Percentiles rank a stretch among this genome's conserved stretches.
These are phyloP conservation scores for Girardinus metallicus DNA, from an alignment of 2,797 vertebrate genomes.

Conservation along the genomic window DNA sequence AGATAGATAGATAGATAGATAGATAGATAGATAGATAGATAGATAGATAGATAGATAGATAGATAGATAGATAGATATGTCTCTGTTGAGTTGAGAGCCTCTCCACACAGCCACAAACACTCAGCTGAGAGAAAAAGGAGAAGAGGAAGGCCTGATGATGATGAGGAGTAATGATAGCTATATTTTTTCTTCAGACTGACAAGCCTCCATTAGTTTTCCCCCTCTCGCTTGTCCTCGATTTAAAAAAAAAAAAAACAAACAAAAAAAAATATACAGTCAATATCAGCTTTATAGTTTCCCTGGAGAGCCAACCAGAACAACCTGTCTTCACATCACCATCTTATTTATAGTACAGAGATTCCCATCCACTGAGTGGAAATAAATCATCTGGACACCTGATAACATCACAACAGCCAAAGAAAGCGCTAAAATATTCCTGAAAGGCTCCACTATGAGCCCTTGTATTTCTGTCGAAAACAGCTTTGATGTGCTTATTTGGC, in stretches of 20 bases:
- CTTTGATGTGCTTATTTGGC: background rate
- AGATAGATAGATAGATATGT: conserved; percentile 7
- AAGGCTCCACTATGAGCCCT: background rate
- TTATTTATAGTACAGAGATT: conserved; percentile 14
- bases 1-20: no score
- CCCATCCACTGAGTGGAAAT: conserved; percentile 26
- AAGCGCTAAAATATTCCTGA: background rate
- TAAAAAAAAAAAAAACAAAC: background rate
- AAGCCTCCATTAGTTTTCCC: conserved; percentile 9
- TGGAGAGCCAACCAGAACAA: conserved; percentile 13
- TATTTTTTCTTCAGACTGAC: conserved; percentile 21
- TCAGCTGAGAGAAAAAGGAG: conserved; percentile 24
- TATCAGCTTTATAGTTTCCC: conserved; percentile 39
- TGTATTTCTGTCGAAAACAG: background rate
- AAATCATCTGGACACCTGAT: conserved; percentile 41
- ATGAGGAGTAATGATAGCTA: conserved; percentile 31
- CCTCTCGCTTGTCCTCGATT: background rate
- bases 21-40: background rate
- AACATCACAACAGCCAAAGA: conserved; percentile 18
- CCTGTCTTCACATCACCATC: conserved; percentile 27
- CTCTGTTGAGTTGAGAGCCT: conserved; percentile 52
- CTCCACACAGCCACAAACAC: conserved; percentile 35
- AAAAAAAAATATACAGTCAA: conserved; percentile 47
- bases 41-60: conserved; percentile 16
- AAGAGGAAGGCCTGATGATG: conserved; percentile 48